These are phyloP conservation scores for Sinocyclocheilus grahami DNA, from an alignment of 2,113 vertebrate species.

Conservation along the genomic window DNA sequence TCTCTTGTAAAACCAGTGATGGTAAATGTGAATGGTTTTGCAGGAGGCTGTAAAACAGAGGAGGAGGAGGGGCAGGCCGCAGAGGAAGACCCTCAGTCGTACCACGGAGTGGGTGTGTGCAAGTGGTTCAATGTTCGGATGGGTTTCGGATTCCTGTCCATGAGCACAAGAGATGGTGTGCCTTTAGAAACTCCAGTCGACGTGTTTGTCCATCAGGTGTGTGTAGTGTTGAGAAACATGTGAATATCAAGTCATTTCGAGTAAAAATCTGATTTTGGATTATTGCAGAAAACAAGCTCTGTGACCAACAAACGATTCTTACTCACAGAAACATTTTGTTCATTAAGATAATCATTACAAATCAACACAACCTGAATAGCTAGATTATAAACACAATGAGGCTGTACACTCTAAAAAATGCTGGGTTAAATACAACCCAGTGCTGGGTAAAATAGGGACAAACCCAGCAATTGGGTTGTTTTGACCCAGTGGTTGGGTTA, in stretches of 20 bases:
- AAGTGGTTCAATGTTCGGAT: slow-evolving; percentile 99
- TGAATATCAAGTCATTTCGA: too few species aligned
- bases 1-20: background rate
- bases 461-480: too few species aligned
- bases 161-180: slow-evolving; percentile 88
- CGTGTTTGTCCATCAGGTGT: slow-evolving; percentile 98
- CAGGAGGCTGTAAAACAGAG: slow-evolving; percentile 85
- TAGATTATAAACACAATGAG: background rate
- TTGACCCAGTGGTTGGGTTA: too few species aligned
- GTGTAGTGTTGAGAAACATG: slow-evolving; percentile 37
- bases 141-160: slow-evolving; percentile 98
- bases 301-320: background rate
- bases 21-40: slow-evolving; percentile 35
- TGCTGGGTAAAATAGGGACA: too few species aligned
- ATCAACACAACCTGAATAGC: background rate
- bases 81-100: slow-evolving; percentile 74
- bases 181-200: slow-evolving; percentile 91
- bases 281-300: background rate
- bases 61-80: slow-evolving; percentile 81
- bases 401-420: too few species aligned
- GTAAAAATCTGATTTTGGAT: background rate
- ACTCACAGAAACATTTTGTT: background rate
- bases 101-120: slow-evolving; percentile 87
- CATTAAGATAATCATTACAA: background rate
- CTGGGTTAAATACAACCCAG: too few species aligned